Percentiles rank a stretch among this genome's conserved stretches.
Evolutionary conservation across 2,797 vertebrate genomes (phyloP).

Genomic region (Lophotriccus pileatus): DNA sequence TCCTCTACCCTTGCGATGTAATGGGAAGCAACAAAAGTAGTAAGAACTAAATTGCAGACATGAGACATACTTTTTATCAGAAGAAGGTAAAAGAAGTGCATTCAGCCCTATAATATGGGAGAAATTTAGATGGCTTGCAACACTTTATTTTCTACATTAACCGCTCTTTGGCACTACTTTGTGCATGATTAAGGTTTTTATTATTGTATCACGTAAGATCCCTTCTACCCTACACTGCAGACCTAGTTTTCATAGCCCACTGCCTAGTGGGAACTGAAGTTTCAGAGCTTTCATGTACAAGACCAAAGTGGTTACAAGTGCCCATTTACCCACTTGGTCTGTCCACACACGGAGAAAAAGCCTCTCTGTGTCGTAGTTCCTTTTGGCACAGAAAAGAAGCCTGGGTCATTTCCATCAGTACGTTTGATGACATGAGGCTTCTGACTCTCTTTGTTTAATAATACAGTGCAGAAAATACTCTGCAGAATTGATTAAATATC

Average conservation of each 20-base stretch:
- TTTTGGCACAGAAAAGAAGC: background rate
- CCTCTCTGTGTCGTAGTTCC: background rate
- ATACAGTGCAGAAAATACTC: background rate
- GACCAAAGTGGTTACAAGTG: background rate
- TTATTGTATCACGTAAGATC: background rate
- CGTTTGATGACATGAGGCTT: background rate
- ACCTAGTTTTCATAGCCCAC: background rate
- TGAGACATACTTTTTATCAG: background rate
- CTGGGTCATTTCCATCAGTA: background rate
- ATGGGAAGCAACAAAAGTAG: background rate
- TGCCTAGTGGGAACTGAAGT: background rate
- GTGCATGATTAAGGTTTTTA: background rate
- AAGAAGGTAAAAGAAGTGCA: background rate
- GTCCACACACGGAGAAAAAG: background rate
- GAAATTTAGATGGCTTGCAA: background rate
- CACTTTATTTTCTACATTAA: background rate
- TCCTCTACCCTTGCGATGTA: background rate
- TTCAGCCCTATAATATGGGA: background rate
- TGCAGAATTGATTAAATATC: background rate
- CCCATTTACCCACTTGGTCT: background rate
- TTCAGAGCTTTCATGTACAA: background rate
- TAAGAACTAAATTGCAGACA: background rate
- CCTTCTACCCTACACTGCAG: background rate
- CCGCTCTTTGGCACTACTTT: background rate
- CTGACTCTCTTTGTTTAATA: background rate